Percentiles rank a stretch among this genome's conserved stretches.
These are phyloP conservation scores for Julus scandinavius DNA, from an alignment of 2,888 invertebrate species.

Conservation along the genomic window DNA sequence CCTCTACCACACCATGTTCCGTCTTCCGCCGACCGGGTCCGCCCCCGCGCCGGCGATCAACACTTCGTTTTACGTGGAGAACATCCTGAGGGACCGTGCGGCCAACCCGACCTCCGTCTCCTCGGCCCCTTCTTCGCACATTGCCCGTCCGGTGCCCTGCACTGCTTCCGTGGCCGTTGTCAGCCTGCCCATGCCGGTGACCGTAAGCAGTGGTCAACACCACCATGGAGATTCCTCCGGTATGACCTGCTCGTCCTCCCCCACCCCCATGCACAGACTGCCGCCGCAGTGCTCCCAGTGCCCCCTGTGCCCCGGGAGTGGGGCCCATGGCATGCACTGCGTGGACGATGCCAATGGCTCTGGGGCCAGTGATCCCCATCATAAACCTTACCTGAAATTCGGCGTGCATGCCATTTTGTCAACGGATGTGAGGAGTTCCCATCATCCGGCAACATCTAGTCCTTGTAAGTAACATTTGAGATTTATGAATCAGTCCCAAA, in stretches of 20 bases:
- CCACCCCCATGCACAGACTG: background rate
- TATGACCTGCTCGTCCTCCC: slow-evolving; percentile 37
- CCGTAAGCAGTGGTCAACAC: background rate
- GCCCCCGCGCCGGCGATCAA: slow-evolving; percentile 50
- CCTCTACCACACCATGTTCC: slow-evolving; percentile 50
- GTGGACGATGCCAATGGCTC: background rate
- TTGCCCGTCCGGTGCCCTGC: slow-evolving; percentile 58
- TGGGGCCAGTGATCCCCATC: background rate
- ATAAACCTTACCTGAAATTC: slow-evolving; percentile 86
- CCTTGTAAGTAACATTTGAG: slow-evolving; percentile 50
- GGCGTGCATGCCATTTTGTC: slow-evolving; percentile 91
- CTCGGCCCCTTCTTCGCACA: slow-evolving; percentile 50
- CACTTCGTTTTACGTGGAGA: slow-evolving; percentile 60
- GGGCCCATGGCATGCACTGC: slow-evolving; percentile 1
- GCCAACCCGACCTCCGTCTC: slow-evolving; percentile 7
- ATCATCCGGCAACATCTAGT: slow-evolving; percentile 55
- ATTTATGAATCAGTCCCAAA: background rate
- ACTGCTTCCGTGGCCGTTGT: slow-evolving; percentile 45
- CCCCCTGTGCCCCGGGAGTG: slow-evolving; percentile 46
- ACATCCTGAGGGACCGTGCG: slow-evolving; percentile 59
- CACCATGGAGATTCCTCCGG: background rate
- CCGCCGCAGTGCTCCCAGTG: slow-evolving; percentile 24
- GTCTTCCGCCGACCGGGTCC: background rate
- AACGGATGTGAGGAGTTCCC: slow-evolving; percentile 66
- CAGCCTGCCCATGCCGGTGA: slow-evolving; percentile 15